Evolutionary conservation across 30 jellyfish, hydroid and myxozoan genomes (phyloP).

Genomic region (Haliclystus octoradiatus): DNA sequence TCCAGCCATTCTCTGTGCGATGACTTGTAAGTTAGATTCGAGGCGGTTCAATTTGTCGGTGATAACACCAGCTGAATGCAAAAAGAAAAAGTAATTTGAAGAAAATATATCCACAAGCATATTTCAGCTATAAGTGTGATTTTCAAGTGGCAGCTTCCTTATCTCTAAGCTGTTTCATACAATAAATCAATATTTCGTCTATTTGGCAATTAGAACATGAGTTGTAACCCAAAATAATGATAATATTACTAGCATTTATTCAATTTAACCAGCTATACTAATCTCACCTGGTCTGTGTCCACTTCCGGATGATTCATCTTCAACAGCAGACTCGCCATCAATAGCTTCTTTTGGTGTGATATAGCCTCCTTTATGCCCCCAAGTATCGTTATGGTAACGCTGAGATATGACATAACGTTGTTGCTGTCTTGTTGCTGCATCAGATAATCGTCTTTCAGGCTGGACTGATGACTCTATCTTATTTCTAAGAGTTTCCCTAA

Average conservation of each 20-base stretch:
- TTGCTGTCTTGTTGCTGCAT: too few relatives aligned
- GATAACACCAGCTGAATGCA: neutral
- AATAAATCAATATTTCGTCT: too few relatives aligned
- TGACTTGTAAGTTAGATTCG: neutral
- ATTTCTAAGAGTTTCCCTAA: too few relatives aligned
- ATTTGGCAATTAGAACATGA: too few relatives aligned
- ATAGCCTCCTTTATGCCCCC: neutral
- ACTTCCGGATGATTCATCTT: neutral
- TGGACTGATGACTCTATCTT: too few relatives aligned
- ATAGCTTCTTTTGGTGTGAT: neutral
- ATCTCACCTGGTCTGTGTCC: neutral
- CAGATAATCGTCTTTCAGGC: too few relatives aligned
- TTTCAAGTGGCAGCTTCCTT: too few relatives aligned
- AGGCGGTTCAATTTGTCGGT: neutral
- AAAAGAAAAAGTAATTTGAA: neutral
- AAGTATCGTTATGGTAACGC: neutral
- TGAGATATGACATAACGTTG: neutral
- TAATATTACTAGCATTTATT: too few relatives aligned
- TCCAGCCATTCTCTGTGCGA: slow-evolving; percentile 1
- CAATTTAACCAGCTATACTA: too few relatives aligned
- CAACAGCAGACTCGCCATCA: neutral
- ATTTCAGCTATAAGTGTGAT: too few relatives aligned
- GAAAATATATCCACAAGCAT: neutral
- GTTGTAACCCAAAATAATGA: too few relatives aligned
- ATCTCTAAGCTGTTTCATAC: too few relatives aligned